Evolutionary conservation across 2,888 invertebrate species (phyloP).

Genomic region (Cordilura impudica): DNA sequence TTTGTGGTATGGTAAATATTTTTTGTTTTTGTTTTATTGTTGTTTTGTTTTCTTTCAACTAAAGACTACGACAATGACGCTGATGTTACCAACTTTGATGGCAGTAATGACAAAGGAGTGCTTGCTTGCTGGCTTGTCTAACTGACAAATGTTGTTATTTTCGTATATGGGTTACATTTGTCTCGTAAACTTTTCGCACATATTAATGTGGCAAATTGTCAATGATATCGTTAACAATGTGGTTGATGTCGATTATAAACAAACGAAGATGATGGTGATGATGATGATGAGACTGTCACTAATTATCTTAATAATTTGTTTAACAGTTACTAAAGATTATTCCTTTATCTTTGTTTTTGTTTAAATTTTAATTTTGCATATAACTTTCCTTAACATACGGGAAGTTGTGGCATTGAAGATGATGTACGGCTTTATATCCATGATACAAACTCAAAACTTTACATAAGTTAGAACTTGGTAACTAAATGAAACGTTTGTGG

Average conservation of each 20-base stretch:
- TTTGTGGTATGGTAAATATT: conserved; percentile 48
- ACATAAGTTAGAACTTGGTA: no score
- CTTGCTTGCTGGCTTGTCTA: conserved; percentile 13
- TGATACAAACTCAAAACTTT: no score
- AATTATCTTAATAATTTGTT: conserved; percentile 65
- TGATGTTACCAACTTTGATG: no score
- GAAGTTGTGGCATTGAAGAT: no score
- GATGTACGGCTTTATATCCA: no score
- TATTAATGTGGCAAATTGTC: conserved; percentile 44
- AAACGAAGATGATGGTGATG: conserved; percentile 4
- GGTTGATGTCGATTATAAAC: conserved; percentile 9
- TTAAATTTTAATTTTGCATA: no score
- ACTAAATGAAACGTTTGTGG: no score
- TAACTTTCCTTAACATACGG: no score
- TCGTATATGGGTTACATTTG: neutral
- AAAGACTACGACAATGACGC: neutral
- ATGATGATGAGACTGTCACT: conserved; percentile 33
- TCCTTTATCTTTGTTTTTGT: neutral
- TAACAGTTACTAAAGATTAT: conserved; percentile 47
- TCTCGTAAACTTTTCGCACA: conserved; percentile 11
- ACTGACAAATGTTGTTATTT: conserved; percentile 1
- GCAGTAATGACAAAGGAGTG: conserved; percentile 16
- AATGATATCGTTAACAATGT: conserved; percentile 40
- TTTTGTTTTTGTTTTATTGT: conserved; percentile 7
- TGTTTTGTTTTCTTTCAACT: neutral